Evolutionary conservation across 2,888 invertebrate genomes (phyloP).

Genomic region (Panopea generosa): DNA sequence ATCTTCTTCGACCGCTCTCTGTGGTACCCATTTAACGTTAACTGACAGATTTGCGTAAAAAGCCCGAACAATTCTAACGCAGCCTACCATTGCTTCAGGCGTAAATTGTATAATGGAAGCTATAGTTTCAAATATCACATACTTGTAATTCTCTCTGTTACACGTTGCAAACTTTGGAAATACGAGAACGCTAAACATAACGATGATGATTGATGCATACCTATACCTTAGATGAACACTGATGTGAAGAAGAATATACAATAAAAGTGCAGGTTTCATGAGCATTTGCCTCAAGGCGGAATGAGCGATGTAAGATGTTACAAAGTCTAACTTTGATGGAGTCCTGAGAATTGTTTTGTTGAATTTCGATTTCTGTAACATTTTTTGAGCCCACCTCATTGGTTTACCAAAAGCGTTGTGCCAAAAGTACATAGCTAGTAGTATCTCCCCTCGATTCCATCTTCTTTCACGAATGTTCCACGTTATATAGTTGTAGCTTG

Average conservation of each 20-base stretch:
- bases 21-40: slow-evolving; percentile 78
- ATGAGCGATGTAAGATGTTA: slow-evolving; percentile 79
- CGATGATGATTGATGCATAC: slow-evolving; percentile 75
- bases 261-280: slow-evolving; percentile 77
- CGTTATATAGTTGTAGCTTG: slow-evolving; percentile 78
- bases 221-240: slow-evolving; percentile 71
- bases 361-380: slow-evolving; percentile 74
- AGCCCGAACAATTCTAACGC: slow-evolving; percentile 75
- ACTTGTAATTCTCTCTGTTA: slow-evolving; percentile 72
- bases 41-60: slow-evolving; percentile 75
- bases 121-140: slow-evolving; percentile 76
- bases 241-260: slow-evolving; percentile 76
- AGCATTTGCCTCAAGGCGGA: slow-evolving; percentile 78
- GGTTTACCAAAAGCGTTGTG: slow-evolving; percentile 72
- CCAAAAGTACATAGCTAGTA: slow-evolving; percentile 80
- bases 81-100: slow-evolving; percentile 79
- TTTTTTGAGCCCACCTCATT: slow-evolving; percentile 74
- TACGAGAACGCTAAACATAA: slow-evolving; percentile 78
- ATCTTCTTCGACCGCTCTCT: slow-evolving; percentile 79
- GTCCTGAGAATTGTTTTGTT: slow-evolving; percentile 76
- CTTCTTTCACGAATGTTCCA: slow-evolving; percentile 80
- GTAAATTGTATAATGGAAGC: slow-evolving; percentile 80
- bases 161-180: slow-evolving; percentile 79
- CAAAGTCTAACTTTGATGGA: slow-evolving; percentile 74
- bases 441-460: slow-evolving; percentile 80